Conservation (phyloP, 2,113 vertebrate species). For the Ailuropoda melanoleuca region DNA sequence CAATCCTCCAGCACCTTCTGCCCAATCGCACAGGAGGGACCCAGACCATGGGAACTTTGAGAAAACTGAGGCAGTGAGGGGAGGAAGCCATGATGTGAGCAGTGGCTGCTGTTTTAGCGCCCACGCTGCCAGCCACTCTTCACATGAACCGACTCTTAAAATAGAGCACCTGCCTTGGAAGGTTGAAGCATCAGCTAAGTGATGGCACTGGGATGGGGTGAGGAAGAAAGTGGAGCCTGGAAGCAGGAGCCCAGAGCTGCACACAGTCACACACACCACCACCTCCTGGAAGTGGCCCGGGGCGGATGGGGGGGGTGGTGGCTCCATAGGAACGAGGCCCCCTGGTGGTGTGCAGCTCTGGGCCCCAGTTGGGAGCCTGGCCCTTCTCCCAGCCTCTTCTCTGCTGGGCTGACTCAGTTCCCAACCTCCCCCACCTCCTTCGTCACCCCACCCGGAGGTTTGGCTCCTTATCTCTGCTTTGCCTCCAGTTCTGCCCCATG, state of each 20-base stretch:
- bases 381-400: not conserved
- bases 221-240: not conserved
- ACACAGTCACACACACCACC: fast-evolving
- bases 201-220: not conserved
- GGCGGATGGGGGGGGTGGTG: too few relatives aligned
- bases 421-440: not conserved
- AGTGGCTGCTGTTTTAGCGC: not conserved
- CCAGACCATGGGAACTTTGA: not conserved
- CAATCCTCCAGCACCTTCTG: not conserved
- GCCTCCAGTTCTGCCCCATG: not conserved
- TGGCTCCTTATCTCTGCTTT: not conserved
- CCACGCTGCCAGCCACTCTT: not conserved
- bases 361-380: not conserved
- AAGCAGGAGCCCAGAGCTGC: not conserved
- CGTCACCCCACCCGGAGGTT: not conserved
- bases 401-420: not conserved
- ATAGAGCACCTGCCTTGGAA: not conserved
- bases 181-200: too few relatives aligned
- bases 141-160: not conserved
- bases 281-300: not conserved
- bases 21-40: not conserved
- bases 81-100: not conserved
- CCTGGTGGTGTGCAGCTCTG: not conserved
- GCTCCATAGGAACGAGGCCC: fast-evolving
- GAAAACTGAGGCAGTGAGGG: not conserved